These are phyloP conservation scores for Trichopria drosophilae DNA, from an alignment of 2,888 invertebrate genomes.

Conservation along the genomic window DNA sequence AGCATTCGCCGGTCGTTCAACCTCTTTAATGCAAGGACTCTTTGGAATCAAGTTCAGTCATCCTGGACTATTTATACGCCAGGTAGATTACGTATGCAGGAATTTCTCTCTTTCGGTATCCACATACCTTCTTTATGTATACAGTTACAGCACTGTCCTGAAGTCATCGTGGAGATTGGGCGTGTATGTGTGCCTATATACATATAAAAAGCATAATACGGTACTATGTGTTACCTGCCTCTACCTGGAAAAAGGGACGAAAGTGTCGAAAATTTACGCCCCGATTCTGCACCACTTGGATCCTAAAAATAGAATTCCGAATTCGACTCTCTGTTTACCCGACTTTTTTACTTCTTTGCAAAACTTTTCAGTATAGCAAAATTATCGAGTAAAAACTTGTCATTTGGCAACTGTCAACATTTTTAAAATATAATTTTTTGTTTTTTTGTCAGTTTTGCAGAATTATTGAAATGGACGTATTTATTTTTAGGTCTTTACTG, in stretches of 20 bases:
- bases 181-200: not conserved
- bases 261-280: no score
- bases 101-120: constrained; percentile 47
- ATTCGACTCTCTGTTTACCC: no score
- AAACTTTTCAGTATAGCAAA: no score
- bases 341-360: no score
- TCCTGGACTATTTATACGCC: constrained; percentile 37
- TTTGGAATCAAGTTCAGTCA: constrained; percentile 44
- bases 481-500: no score
- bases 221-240: not conserved
- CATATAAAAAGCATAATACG: not conserved
- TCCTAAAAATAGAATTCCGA: no score
- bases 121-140: constrained; percentile 29
- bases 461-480: no score
- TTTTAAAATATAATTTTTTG: no score
- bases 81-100: constrained; percentile 52
- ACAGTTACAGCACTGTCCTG: constrained; percentile 34
- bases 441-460: no score
- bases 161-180: not conserved
- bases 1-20: constrained; percentile 29
- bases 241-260: not conserved
- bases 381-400: no score
- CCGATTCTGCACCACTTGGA: no score
- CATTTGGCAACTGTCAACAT: no score
- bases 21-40: constrained; percentile 30